phyloP scores from a whole-genome alignment of 2,113 vertebrate species.

The Carettochelys insculpta region DNA sequence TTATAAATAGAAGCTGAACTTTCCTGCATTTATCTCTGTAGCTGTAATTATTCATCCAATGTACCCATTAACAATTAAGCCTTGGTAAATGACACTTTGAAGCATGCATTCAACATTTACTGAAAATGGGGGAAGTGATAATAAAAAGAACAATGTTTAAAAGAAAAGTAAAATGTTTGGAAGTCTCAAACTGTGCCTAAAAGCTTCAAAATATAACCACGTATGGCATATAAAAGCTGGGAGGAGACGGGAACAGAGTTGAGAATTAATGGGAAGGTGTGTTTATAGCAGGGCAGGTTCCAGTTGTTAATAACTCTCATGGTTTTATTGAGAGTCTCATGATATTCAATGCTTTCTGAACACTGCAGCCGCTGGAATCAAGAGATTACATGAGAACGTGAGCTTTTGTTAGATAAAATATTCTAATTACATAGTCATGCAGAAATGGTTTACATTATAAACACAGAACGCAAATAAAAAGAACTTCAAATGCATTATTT shows the following conservation, averaged over 20 bases:
- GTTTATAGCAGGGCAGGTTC: not conserved
- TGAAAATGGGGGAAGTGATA: constrained; percentile 21
- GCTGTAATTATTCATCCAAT: constrained; percentile 61
- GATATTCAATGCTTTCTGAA: not conserved
- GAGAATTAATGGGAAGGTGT: not conserved
- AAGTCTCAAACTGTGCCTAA: not conserved
- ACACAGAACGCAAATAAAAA: not conserved
- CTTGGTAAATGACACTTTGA: constrained; percentile 62
- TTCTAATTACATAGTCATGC: not conserved
- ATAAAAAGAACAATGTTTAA: constrained; percentile 22
- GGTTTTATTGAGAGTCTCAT: not conserved
- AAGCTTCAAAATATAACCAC: not conserved
- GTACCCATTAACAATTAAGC: constrained; percentile 66
- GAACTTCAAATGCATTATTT: not conserved
- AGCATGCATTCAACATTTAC: constrained; percentile 45
- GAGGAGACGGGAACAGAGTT: not conserved
- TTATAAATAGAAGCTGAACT: constrained; percentile 46
- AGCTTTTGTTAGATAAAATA: not conserved
- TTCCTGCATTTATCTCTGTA: constrained; percentile 66
- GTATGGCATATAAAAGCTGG: not conserved
- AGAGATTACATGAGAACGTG: not conserved
- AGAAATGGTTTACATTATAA: not conserved
- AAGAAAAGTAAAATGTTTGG: not conserved
- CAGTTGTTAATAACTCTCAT: rapidly evolving
- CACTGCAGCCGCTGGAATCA: not conserved